Base-by-base conservation (phyloP, 2,888 invertebrate genomes). In the Chydorus sphaericus region DNA sequence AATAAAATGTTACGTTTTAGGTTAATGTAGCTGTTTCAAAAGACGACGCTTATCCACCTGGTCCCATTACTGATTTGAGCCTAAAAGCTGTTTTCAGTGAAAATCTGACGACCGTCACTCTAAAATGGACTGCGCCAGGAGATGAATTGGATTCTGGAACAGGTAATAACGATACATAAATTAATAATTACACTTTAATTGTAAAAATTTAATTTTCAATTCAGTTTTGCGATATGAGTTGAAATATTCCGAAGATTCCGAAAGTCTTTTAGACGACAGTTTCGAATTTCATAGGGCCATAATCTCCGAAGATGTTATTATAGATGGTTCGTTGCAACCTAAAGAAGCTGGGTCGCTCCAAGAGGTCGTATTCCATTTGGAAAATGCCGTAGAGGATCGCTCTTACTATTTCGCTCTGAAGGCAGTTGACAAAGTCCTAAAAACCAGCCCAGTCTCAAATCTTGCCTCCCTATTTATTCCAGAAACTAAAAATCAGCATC, bases 91-190 rank as follows among this genome's bases (percentile, higher is more conserved):
- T n/a, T 3, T n/a, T n/a, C n/a, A n/a, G n/a, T n/a, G n/a, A n/a
- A n/a, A 23, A 52, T 33, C 36, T 26, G n/a, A 23, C 36, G 6
- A 26, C 14, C 2, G 31, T 52, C 37, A 7, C 6, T 4, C 55
- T 65, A 30, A 48, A 56, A 36, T 65, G 63, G 61, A 65, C 64
- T 6, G 61, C 62, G 10, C 61, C 64, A 1, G 65, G 64, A 6
- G 64, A 63, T 57, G 63, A 65, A n/a, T 54, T 55, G 28, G 58
- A 58, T 55, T 26, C 23, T 1, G 61, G 61, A 23, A 59, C 55
- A 38, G 61, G 61, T 61, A 31, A 18, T 11, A 16, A 44, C 3
- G 3, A 8, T n/a, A 10, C n/a, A 49, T 49, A 14, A 14, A 30
- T 33, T 33, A 33, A 33, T 33, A 33, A 33, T n/a, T 33, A 33